Base-by-base conservation (phyloP, 2,888 invertebrate species). In the Hydriomena furcata region DNA sequence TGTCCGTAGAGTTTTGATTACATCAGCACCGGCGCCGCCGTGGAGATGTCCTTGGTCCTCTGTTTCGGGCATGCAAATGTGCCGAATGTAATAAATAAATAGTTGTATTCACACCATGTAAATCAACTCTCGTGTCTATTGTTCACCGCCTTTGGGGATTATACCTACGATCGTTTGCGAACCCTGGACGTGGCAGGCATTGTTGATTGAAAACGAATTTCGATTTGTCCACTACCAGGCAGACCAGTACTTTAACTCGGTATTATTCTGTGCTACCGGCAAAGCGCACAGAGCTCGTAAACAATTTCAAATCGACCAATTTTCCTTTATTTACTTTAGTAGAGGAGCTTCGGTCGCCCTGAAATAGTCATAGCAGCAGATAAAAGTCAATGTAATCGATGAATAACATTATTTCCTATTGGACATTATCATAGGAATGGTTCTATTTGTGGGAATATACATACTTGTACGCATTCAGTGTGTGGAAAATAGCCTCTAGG, bases 21-120 rank as follows among this genome's bases (percentile, higher is more conserved):
- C 84, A 87, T 85, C 82, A 84, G 73, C 76, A 67, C 37, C 65
- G 75, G 74, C 82, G 82, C 70, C 79, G 71, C 42, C 64, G 66
- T 57, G 66, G 65, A 58, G 55, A 58, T 67, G 80, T 74, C 79
- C 82, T 81, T 76, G 78, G 63, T 58, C 56, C 61, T 71, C 72
- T 71, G 76, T 75, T 84, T 82, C 72, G 76, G 84, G 72, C 82
- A 86, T 87, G 85, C 77, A 83, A 86, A 88, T 86, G 84, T 77
- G 70, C 76, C 77, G 79, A 83, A 80, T 80, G 71, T 76, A 76
- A 64, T 71, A 73, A 61, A 71, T 66, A 68, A n/a, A 66, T 73
- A 73, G 73, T 74, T 69, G 64, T 69, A 68, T 66, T 68, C 66
- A 63, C 64, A 66, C 73, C 69, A 86, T 87, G 80, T 85, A 82